phyloP scores from a whole-genome alignment of 2,113 vertebrate genomes.

The Sebastes fasciatus region DNA sequence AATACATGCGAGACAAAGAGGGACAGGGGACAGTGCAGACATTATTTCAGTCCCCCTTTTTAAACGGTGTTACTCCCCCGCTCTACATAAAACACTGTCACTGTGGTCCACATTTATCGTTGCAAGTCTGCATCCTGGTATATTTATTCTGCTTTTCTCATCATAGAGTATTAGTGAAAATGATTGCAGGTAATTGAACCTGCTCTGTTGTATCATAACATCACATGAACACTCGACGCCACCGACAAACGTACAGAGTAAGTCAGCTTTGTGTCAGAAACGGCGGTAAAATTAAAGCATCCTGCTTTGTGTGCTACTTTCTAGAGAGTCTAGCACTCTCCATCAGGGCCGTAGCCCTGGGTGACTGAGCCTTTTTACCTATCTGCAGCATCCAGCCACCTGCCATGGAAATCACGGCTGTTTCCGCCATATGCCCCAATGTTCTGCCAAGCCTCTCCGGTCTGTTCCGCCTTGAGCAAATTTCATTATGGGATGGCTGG shows the following conservation, averaged over 20 bases:
- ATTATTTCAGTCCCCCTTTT: slow-evolving; percentile 42
- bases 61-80: slow-evolving; percentile 25
- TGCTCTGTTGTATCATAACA: neutral
- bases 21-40: slow-evolving; percentile 20
- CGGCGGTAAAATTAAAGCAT: slow-evolving; percentile 21
- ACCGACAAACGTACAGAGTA: neutral
- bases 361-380: slow-evolving; percentile 84
- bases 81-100: slow-evolving; percentile 27
- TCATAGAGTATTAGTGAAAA: slow-evolving; percentile 7
- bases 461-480: slow-evolving; percentile 92
- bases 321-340: slow-evolving; percentile 72
- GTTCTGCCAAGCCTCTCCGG: slow-evolving; percentile 92
- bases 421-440: slow-evolving; percentile 92
- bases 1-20: slow-evolving; percentile 50
- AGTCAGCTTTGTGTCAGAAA: slow-evolving; percentile 37
- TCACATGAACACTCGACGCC: slow-evolving; percentile 7
- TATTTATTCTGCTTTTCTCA: slow-evolving; percentile 11
- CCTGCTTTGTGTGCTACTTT: slow-evolving; percentile 52
- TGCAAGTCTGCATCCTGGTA: neutral
- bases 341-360: slow-evolving; percentile 81
- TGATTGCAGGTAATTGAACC: slow-evolving; percentile 17
- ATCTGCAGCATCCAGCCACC: slow-evolving; percentile 83
- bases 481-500: slow-evolving; percentile 93
- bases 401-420: slow-evolving; percentile 92
- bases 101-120: slow-evolving; percentile 12